Percentiles rank a stretch among this genome's conserved stretches.
These are phyloP conservation scores for Nannobrachium achirus DNA, from an alignment of 2,113 vertebrate genomes.

Conservation along the genomic window DNA sequence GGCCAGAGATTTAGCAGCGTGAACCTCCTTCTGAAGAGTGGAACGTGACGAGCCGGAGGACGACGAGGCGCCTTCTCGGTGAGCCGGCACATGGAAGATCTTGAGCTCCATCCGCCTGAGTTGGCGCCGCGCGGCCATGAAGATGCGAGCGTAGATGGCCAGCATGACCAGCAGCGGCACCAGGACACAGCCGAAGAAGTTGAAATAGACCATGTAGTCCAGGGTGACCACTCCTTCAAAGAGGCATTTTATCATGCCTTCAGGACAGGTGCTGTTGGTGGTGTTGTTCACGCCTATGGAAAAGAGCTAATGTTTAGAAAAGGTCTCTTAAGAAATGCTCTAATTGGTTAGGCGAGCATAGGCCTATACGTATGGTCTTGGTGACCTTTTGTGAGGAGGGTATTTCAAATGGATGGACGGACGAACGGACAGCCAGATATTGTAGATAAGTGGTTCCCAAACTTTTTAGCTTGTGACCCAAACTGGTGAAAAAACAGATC, in stretches of 20 bases:
- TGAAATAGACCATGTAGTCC: slow-evolving; percentile 98
- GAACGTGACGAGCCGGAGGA: slow-evolving; percentile 71
- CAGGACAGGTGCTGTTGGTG: slow-evolving; percentile 58
- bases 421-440: too few relatives aligned
- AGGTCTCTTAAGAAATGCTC: too few relatives aligned
- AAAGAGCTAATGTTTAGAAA: not conserved
- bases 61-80: slow-evolving; percentile 1
- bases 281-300: slow-evolving; percentile 48
- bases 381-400: too few relatives aligned
- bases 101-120: slow-evolving; percentile 90
- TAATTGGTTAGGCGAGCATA: too few relatives aligned
- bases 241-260: slow-evolving; percentile 84
- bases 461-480: too few relatives aligned
- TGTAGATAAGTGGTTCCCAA: too few relatives aligned
- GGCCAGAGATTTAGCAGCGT: slow-evolving; percentile 92
- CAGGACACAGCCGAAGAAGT: slow-evolving; percentile 93
- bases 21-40: slow-evolving; percentile 91
- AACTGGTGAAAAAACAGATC: too few relatives aligned
- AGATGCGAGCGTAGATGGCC: slow-evolving; percentile 90
- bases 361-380: too few relatives aligned
- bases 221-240: slow-evolving; percentile 92
- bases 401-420: too few relatives aligned
- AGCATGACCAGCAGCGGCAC: slow-evolving; percentile 90
- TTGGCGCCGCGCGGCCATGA: slow-evolving; percentile 91
- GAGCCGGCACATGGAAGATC: slow-evolving; percentile 42